Conservation (phyloP, 35 echinoderm and acorn worm genomes). For the Apostichopus californicus region DNA sequence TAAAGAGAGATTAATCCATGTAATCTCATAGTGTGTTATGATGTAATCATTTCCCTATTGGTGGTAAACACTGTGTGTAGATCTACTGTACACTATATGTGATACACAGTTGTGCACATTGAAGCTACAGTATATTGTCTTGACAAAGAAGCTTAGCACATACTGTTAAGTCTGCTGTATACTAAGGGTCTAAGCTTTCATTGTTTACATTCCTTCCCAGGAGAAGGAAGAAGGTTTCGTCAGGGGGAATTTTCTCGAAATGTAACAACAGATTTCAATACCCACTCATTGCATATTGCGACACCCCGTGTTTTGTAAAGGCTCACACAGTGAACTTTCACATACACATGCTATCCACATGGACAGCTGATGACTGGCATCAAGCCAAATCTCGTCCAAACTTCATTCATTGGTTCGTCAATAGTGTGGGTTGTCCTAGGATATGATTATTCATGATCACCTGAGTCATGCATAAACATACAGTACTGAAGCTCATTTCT, state of each 20-base stretch:
- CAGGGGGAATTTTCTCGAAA: neutral
- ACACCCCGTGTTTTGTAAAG: neutral
- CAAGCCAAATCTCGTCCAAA: neutral
- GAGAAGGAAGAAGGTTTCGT: neutral
- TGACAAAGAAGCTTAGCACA: too few species aligned
- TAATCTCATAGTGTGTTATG: too few species aligned
- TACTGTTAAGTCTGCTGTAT: too few species aligned
- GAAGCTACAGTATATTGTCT: too few species aligned
- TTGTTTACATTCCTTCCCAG: neutral
- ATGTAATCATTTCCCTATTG: too few species aligned
- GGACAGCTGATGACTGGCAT: conserved; percentile 53
- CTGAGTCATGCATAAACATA: too few species aligned
- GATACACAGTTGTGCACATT: too few species aligned
- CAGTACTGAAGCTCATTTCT: too few species aligned
- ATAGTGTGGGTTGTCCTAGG: neutral
- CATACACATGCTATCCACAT: conserved; percentile 61
- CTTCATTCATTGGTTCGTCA: conserved; percentile 32
- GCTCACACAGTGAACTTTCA: neutral
- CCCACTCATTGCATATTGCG: neutral
- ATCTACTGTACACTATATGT: too few species aligned
- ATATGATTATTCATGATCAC: neutral
- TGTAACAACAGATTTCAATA: neutral
- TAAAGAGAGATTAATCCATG: too few species aligned
- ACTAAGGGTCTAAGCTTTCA: too few species aligned
- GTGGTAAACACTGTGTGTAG: too few species aligned